Base-by-base conservation (phyloP, 2,113 vertebrate genomes). In the Megaceryle maxima region DNA sequence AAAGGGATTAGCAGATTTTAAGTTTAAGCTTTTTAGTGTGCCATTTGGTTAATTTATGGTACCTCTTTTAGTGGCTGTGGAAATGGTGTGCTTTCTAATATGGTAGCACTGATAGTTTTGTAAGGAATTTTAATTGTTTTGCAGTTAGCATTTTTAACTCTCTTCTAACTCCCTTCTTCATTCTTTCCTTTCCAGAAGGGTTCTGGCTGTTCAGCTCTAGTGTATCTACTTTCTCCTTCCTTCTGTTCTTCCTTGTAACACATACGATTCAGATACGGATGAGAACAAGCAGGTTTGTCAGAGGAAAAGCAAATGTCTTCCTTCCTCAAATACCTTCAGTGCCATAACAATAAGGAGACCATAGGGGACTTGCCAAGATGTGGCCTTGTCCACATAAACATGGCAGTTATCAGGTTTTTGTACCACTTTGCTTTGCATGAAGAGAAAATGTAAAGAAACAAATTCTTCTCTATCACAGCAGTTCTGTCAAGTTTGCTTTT, bases 1-100 rank as follows among this genome's bases (percentile, higher is more conserved):
- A 90, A 97, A 96, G 95, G 89, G 95, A 95, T 97, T 95, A 96
- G 76, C 68, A 88, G 91, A 94, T 84, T 92, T 88, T 88, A 90
- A 88, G 62, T 88, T 95, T 92, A 84, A 93, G 93, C 86, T 92
- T 94, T 96, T 94, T 82, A 91, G 80, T 76, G 48, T 92, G 82
- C 91, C 94, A 77, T 96, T 92, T 95, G 66, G 87, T 88, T 96
- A 97, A 96, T 97, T 96, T 94, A 92, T 85, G 50, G 43, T 70
- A 80, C 81, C 55, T 89, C 75, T 94, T 82, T 87, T 72, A 72
- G 70, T 78, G 81, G 70, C 85, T 92, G 51, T 79, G 60, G 74
- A 95, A 89, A 77, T 35, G 43, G 33, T 72, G 57, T 91, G 66
- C 57, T 86, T 94, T 86, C 75, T 74, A 64, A 81, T 69, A 76